phyloP scores from a whole-genome alignment of 2,888 invertebrate species.

The Subacronicta megacephala region DNA sequence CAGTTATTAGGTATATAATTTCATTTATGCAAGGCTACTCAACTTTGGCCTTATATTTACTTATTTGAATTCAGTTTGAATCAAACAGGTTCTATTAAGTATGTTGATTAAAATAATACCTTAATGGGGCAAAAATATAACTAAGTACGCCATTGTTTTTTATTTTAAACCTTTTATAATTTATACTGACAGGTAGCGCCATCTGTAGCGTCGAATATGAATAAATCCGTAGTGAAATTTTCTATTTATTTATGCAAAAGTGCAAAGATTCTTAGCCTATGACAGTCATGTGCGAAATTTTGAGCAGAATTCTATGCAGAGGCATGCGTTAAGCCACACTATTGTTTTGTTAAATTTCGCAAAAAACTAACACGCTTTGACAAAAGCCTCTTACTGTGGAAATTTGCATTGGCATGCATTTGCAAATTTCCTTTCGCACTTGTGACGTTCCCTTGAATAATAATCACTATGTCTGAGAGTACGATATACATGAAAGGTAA shows the following conservation, averaged over 20 bases:
- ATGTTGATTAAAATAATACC: too few species aligned
- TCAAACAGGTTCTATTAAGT: too few species aligned
- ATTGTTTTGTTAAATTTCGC: conserved; percentile 26
- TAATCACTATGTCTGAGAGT: neutral
- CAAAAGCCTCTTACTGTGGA: conserved; percentile 11
- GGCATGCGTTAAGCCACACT: conserved; percentile 7
- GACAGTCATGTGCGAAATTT: conserved; percentile 12
- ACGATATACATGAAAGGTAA: too few species aligned
- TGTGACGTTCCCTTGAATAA: conserved; percentile 15
- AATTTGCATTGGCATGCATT: conserved; percentile 32
- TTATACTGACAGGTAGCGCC: neutral
- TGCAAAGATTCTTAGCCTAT: conserved; percentile 1
- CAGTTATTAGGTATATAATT: conserved; percentile 6
- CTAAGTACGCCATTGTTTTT: too few species aligned
- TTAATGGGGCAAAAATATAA: too few species aligned
- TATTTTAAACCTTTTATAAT: too few species aligned
- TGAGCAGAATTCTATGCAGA: conserved; percentile 15
- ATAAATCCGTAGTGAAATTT: conserved; percentile 5
- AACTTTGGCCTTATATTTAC: too few species aligned
- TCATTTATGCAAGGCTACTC: neutral
- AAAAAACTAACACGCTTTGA: conserved; percentile 29
- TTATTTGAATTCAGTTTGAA: too few species aligned
- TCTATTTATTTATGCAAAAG: conserved; percentile 7
- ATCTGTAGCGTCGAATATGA: conserved; percentile 5
- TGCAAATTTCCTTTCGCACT: neutral